These are phyloP conservation scores for Phacellophora camtschatica DNA, from an alignment of 30 jellyfish, hydroid and myxozoan species.

Conservation along the genomic window DNA sequence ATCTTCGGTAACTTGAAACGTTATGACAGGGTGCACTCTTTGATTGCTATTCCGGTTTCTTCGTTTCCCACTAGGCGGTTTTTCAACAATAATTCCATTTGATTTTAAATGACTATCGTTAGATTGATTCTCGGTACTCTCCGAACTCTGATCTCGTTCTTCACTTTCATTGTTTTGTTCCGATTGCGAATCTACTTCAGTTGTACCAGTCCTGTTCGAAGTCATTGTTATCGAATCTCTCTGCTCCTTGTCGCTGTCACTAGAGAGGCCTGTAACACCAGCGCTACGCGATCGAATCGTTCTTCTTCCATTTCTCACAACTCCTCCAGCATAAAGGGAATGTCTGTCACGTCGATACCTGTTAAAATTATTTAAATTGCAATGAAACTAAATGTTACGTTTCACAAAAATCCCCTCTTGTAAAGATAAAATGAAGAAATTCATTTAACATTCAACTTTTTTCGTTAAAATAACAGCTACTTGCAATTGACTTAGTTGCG, in stretches of 20 bases:
- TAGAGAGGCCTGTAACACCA: constrained; percentile 36
- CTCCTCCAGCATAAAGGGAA: constrained; percentile 75
- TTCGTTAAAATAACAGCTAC: too few relatives aligned
- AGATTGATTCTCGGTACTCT: constrained; percentile 17
- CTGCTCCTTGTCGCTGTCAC: constrained; percentile 73
- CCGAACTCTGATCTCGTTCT: constrained; percentile 30
- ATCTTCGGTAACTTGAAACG: constrained; percentile 49
- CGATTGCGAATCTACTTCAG: constrained; percentile 49
- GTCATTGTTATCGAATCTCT: constrained; percentile 52
- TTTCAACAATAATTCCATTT: constrained; percentile 26
- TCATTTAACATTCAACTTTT: too few relatives aligned
- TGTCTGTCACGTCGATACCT: constrained; percentile 72
- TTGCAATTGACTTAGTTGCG: too few relatives aligned
- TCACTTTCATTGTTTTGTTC: constrained; percentile 35
- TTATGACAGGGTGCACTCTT: constrained; percentile 62
- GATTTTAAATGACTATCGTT: constrained; percentile 17
- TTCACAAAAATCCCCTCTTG: too few relatives aligned
- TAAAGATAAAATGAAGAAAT: too few relatives aligned
- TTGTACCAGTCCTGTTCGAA: constrained; percentile 50
- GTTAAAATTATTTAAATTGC: too few relatives aligned
- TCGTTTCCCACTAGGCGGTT: constrained; percentile 65
- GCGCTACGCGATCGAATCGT: constrained; percentile 57
- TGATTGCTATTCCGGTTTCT: constrained; percentile 45
- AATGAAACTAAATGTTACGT: too few relatives aligned
- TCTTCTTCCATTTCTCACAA: constrained; percentile 54